Base-by-base conservation (phyloP, 2,113 vertebrate genomes). In the Struthio camelus region DNA sequence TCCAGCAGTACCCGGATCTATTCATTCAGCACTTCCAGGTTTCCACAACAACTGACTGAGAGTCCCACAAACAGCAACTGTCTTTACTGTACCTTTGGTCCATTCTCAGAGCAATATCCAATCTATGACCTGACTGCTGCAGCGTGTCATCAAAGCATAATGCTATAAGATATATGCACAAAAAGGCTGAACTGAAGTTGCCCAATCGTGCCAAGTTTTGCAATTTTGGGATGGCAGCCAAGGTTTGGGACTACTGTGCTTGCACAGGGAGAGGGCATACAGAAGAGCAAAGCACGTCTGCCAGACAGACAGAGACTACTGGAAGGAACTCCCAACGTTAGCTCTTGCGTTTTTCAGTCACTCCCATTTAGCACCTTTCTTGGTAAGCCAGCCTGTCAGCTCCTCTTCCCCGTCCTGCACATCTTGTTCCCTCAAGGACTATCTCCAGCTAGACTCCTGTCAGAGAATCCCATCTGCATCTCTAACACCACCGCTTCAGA, bases 211-310 rank as follows among this genome's bases (percentile, higher is more conserved):
- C 30, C 58, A 54, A 20, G 58, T 8, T 58, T 23, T 51, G 38
- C 50, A 2, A 1, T 14, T n/a, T 23, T 56, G 38, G 65, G 54
- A 51, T 6, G 30, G 20, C 53, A 36, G 73, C 7, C 27, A 12
- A 11, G 27, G 10, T 8, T 32, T 51, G 64, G 32, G 71, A 59
- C 40, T 4, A 1, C 14, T 2, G 27, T 24, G 44, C 58, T 72
- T 6, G 4, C 32, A 44, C 10, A 16, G 16, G 73, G 36, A 36
- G 8, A 32, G 10, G 18, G 40, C 54, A 40, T 0, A 1, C 1
- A 12, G 38, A 34, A 20, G 48, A 59, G 44, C 0, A 1, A 22
- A 0, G 0, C 32, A 23, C 0, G 6, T 59, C 59, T 44, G 50
- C 7, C 27, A 6, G 36, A 48, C 34, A 2, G 20, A 20, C 8